phyloP scores from a whole-genome alignment of 2,113 vertebrate species.

The Oncorhynchus mykiss region DNA sequence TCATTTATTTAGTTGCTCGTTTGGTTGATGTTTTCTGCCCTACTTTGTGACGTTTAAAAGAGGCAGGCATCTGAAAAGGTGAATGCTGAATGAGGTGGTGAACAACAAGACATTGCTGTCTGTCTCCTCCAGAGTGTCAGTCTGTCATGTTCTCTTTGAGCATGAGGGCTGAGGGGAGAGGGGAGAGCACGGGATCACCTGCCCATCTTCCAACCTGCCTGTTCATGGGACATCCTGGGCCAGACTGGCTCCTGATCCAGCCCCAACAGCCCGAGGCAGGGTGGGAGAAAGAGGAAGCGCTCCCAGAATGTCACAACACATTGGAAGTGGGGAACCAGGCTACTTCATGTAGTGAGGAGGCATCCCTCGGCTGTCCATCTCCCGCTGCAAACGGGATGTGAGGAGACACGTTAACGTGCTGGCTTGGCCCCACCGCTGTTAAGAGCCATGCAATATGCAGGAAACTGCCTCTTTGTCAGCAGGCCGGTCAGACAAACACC shows the following conservation, averaged over 20 bases:
- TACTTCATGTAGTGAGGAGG: conserved; percentile 55
- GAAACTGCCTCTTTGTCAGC: conserved; percentile 73
- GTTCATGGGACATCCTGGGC: conserved; percentile 70
- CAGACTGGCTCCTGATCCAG: conserved; percentile 64
- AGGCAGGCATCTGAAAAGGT: conserved; percentile 81
- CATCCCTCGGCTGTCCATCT: conserved; percentile 65
- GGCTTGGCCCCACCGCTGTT: conserved; percentile 65
- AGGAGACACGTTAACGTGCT: conserved; percentile 77
- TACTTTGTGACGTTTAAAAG: conserved; percentile 89
- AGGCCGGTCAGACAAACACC: conserved; percentile 59
- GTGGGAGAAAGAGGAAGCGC: conserved; percentile 14
- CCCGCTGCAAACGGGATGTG: conserved; percentile 60
- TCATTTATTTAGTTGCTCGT: conserved; percentile 81
- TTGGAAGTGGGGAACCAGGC: conserved; percentile 55
- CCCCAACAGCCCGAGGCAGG: conserved; percentile 27
- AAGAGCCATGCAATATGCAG: conserved; percentile 76
- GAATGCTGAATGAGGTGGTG: conserved; percentile 71
- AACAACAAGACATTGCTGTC: conserved; percentile 31
- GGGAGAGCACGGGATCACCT: conserved; percentile 30
- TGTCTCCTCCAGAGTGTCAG: conserved; percentile 68
- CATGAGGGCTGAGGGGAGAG: conserved; percentile 60
- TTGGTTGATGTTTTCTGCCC: conserved; percentile 85
- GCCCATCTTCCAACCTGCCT: conserved; percentile 63
- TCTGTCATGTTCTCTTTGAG: conserved; percentile 70
- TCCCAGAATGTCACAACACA: conserved; percentile 58